Evolutionary conservation across 2,888 invertebrate genomes (phyloP).

Genomic region (Erebia palarica): DNA sequence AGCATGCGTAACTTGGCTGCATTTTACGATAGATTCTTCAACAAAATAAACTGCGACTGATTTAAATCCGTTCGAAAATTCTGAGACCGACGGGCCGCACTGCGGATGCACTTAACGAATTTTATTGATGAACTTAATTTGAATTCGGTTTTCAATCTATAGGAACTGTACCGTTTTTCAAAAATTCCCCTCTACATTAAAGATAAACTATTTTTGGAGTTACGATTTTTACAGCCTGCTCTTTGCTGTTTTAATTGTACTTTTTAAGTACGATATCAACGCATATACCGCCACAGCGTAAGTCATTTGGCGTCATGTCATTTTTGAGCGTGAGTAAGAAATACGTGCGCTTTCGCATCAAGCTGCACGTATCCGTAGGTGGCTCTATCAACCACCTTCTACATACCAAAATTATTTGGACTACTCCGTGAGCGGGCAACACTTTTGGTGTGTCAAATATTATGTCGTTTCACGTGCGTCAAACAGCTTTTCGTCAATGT

Average conservation of each 20-base stretch:
- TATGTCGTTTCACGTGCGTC: too few relatives aligned
- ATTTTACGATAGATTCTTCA: not conserved
- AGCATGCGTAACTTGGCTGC: not conserved
- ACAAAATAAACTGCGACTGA: slow-evolving; percentile 11
- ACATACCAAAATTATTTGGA: too few relatives aligned
- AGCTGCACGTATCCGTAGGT: too few relatives aligned
- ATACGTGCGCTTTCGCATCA: too few relatives aligned
- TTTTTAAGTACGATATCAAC: not conserved
- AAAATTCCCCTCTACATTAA: not conserved
- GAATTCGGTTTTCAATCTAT: slow-evolving; percentile 11
- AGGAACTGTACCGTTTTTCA: not conserved
- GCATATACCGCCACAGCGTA: not conserved
- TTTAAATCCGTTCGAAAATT: slow-evolving; percentile 11
- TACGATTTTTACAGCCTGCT: not conserved
- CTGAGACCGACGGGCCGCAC: slow-evolving; percentile 12
- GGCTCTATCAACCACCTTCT: too few relatives aligned
- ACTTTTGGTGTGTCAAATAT: too few relatives aligned
- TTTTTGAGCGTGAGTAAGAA: too few relatives aligned
- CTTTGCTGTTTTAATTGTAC: not conserved
- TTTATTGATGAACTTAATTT: slow-evolving; percentile 23
- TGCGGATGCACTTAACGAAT: slow-evolving; percentile 15
- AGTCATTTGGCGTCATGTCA: not conserved
- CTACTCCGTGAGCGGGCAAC: too few relatives aligned
- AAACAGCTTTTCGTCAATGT: too few relatives aligned
- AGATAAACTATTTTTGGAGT: not conserved